Evolutionary conservation across 2,888 invertebrate species (phyloP), one percentile per base, ranked within the genome.

Genomic region (Thyatira batis): DNA sequence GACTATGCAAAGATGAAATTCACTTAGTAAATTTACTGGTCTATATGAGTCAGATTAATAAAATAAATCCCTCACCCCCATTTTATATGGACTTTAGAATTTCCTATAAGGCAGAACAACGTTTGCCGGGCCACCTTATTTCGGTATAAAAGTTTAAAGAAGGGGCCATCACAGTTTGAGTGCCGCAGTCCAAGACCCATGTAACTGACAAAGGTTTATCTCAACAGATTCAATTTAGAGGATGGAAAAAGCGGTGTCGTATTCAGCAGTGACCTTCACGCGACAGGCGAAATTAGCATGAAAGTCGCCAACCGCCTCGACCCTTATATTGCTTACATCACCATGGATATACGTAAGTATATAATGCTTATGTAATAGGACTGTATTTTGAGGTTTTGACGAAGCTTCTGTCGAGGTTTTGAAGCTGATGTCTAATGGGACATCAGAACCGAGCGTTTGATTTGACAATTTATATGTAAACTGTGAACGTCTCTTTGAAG

Each of bases 301-400:
- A 79, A 64, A 8, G 61, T 76, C 51, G 77, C 83, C 1, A 78
- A 74, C 2, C 76, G 76, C 57, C 57, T 57, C 2, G 82, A 84
- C 25, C 87, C 89, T 0, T 75, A 71, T 52, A 60, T 69, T 17
- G 84, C 85, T 4, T 70, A 61, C 44, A 72, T 92, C 9, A 89
- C 89, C 21, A 88, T 91, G 85, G 91, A 92, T 67, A 84, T 90
- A 54, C 79, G 91, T 90, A 76, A 85, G 91, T 77, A 53, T 23
- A n/a, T n/a, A n/a, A n/a, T 23, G 23, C 23, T 23, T 23, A 3
- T 23, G 23, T 23, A 6, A 23, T 23, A 23, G 23, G 6, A 4
- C 23, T 23, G 23, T 4, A 23, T 23, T 4, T 23, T 23, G 6
- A 23, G 23, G 3, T 23, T 23, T 6, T 6, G 6, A 3, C 6